Evolutionary conservation across 1,140 invertebrate genomes (phyloP).

Genomic region (Lucilia sericata): DNA sequence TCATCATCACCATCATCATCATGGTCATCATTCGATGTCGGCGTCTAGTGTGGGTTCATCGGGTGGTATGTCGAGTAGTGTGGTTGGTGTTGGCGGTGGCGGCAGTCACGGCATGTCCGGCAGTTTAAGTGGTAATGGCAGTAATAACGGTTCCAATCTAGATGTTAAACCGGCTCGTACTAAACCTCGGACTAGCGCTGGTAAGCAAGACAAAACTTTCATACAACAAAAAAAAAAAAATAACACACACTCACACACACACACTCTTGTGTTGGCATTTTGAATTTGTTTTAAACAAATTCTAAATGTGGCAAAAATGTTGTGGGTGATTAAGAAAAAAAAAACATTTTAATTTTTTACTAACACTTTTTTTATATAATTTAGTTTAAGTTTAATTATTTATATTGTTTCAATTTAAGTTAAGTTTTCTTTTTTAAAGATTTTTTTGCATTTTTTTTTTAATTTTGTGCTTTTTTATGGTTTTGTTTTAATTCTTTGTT

Average conservation of each 20-base stretch:
- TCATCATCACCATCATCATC: conserved; percentile 58
- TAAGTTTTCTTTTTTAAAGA: neutral
- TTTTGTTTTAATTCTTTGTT: neutral
- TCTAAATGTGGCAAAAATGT: conserved; percentile 48
- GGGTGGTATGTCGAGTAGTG: conserved; percentile 10
- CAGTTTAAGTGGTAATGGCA: conserved; percentile 22
- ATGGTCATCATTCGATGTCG: conserved; percentile 44
- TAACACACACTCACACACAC: neutral
- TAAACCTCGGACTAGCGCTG: conserved; percentile 67
- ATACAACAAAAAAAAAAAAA: conserved; percentile 7
- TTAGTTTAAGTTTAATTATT: conserved; percentile 22
- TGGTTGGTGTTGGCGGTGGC: neutral
- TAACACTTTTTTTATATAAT: conserved; percentile 9
- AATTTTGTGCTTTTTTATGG: conserved; percentile 9
- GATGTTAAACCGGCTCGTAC: conserved; percentile 66
- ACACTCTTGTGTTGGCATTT: neutral
- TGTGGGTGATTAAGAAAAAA: conserved; percentile 63
- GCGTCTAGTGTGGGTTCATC: neutral
- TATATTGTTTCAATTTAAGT: neutral
- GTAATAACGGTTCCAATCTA: conserved; percentile 45
- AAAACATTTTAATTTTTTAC: conserved; percentile 35
- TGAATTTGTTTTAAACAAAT: neutral
- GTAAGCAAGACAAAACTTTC: conserved; percentile 64
- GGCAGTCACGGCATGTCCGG: conserved; percentile 27
- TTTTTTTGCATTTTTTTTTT: conserved; percentile 30